These are phyloP conservation scores for Copidosoma floridanum DNA, from an alignment of 1,140 invertebrate genomes.

Conservation along the genomic window DNA sequence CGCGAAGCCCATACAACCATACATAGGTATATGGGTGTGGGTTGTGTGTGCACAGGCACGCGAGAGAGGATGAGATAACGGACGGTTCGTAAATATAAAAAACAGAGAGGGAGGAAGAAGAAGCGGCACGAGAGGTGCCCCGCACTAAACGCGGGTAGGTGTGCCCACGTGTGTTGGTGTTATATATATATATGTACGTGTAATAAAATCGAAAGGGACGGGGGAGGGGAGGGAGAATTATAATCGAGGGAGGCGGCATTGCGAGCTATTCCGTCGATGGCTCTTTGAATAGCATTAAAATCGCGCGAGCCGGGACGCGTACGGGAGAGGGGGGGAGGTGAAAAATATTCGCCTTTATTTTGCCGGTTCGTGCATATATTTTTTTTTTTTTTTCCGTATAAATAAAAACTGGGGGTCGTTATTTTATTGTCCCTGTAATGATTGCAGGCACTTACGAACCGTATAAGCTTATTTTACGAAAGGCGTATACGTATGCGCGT, in stretches of 20 bases:
- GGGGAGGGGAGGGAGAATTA: not conserved
- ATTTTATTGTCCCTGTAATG: no score
- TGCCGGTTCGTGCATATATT: no score
- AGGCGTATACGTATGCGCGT: no score
- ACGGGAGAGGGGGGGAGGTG: no score
- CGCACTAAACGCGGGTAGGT: not conserved
- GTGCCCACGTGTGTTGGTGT: not conserved
- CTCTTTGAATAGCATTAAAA: conserved; percentile 27
- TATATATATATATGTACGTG: not conserved
- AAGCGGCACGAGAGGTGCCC: conserved; percentile 6
- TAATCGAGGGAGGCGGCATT: conserved; percentile 14
- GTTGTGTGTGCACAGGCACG: no score
- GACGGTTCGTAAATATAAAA: conserved; percentile 20
- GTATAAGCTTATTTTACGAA: no score
- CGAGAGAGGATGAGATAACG: conserved; percentile 4
- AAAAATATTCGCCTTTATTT: no score
- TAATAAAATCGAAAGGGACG: not conserved
- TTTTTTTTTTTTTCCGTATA: no score
- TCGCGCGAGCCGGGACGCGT: not conserved
- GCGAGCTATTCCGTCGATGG: conserved; percentile 21
- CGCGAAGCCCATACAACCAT: no score
- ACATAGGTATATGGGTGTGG: no score
- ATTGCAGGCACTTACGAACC: no score
- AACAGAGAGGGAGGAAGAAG: conserved; percentile 11
- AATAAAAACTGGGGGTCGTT: no score